A percentile compares a stretch with the other conserved stretches of the same genome.
These are phyloP conservation scores for Delichon dasypus DNA, from an alignment of 2,797 vertebrate genomes.

Conservation along the genomic window DNA sequence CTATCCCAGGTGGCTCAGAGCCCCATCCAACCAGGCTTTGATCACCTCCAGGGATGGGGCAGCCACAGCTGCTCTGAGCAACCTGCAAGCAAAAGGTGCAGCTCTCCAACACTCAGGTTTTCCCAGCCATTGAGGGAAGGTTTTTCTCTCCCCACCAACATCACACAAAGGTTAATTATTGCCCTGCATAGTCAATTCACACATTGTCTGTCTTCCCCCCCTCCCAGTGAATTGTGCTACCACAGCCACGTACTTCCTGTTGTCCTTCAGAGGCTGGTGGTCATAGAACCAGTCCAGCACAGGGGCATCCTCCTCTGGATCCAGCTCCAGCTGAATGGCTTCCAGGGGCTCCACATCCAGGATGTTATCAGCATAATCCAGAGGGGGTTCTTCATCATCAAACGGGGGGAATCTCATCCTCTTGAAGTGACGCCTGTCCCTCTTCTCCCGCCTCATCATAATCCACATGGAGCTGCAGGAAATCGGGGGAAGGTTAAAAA, in stretches of 20 bases:
- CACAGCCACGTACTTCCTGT: conserved; percentile 82
- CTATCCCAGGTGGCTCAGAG: neutral
- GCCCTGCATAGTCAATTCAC: neutral
- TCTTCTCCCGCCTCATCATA: conserved; percentile 99
- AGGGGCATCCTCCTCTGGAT: conserved; percentile 90
- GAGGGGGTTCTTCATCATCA: conserved; percentile 95
- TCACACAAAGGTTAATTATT: neutral
- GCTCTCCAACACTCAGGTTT: neutral
- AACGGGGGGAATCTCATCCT: conserved; percentile 98
- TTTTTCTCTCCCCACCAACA: neutral
- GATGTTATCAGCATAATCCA: conserved; percentile 99
- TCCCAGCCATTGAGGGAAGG: neutral
- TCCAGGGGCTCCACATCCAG: conserved; percentile 97
- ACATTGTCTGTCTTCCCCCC: fast-evolving
- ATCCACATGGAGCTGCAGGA: conserved; percentile 95
- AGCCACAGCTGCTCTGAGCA: neutral
- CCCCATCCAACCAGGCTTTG: neutral
- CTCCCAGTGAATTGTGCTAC: neutral
- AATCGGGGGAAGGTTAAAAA: neutral
- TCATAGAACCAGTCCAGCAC: conserved; percentile 97
- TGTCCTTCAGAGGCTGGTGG: conserved; percentile 95
- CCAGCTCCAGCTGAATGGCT: conserved; percentile 97
- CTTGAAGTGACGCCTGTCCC: conserved; percentile 97
- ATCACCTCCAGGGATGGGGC: neutral
- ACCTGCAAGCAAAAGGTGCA: neutral